Evolutionary conservation across 1,140 invertebrate genomes (phyloP), one percentile per base, ranked within the genome.

Genomic region (Drosophila ogumai): DNA sequence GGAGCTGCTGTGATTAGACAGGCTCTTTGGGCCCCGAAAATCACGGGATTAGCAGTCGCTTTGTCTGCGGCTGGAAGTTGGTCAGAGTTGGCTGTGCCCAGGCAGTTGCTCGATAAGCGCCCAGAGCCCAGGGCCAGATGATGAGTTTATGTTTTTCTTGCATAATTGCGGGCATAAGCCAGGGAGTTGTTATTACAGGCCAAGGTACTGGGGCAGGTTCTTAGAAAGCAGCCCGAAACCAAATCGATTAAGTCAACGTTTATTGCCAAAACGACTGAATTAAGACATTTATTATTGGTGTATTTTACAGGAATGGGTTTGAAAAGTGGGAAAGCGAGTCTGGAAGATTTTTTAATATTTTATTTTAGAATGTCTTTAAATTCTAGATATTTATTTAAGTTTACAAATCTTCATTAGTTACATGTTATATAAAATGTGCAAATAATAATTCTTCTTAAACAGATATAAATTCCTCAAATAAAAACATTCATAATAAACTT

Each of bases 61-160:
- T 88, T 88, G 82, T 82, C 84, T 73, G 67, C 67, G 63, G 63
- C 65, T 63, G 46, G 56, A 71, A 79, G 68, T 63, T 63, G 63
- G 25, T 28, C 46, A 28, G 60, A 46, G 36, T 43, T 25, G 32
- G 31, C 22, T 25, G 6, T 9, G 40, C 3, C 40, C n/a, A 28
- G 25, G 58, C 40, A 38, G 63, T 31, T 15, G n/a, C 50, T 57
- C 46, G 76, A 82, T 82, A 86, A 81, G 78, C 47, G 61, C 64
- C 40, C 8, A 3, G 43, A 38, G 52, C 61, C 34, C 1, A 43
- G 41, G 52, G 50, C 66, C 32, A 57, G 34, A 40, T 22, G 46
- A 75, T 44, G 66, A 85, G 73, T 85, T 81, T 36, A 55, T 85
- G 81, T 69, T 79, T 77, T 78, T 65, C 74, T 78, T 81, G 50